Evolutionary conservation across 1,140 invertebrate genomes (phyloP).

Genomic region (Brachionus rubens): DNA sequence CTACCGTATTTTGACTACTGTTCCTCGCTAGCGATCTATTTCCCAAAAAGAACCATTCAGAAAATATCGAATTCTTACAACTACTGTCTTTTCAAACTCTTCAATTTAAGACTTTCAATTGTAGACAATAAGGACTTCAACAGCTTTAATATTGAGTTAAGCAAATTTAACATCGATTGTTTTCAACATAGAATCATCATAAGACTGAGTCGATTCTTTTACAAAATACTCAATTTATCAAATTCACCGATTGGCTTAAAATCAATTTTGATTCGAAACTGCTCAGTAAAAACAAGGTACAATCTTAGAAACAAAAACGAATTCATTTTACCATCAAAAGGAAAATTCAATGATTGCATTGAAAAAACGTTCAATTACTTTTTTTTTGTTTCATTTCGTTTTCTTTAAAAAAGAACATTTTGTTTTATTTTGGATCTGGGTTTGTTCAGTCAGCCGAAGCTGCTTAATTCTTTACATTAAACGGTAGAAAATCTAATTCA

Average conservation of each 20-base stretch:
- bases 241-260: neutral
- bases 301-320: neutral
- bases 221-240: neutral
- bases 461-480: no score
- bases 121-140: neutral
- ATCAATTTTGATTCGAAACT: neutral
- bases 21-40: neutral
- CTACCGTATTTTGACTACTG: conserved; percentile 1
- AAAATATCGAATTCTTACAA: neutral
- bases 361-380: no score
- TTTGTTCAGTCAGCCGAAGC: no score
- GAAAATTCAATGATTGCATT: no score
- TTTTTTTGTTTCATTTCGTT: no score
- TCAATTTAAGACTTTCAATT: neutral
- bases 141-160: neutral
- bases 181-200: neutral
- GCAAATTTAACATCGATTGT: neutral
- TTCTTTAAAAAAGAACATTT: no score
- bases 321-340: no score
- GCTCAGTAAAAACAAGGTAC: neutral
- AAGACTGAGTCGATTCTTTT: neutral
- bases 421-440: no score
- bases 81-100: neutral
- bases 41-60: neutral
- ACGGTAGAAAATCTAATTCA: no score